Evolutionary conservation across 2,888 invertebrate species (phyloP).

Genomic region (Eristalinus aeneus): DNA sequence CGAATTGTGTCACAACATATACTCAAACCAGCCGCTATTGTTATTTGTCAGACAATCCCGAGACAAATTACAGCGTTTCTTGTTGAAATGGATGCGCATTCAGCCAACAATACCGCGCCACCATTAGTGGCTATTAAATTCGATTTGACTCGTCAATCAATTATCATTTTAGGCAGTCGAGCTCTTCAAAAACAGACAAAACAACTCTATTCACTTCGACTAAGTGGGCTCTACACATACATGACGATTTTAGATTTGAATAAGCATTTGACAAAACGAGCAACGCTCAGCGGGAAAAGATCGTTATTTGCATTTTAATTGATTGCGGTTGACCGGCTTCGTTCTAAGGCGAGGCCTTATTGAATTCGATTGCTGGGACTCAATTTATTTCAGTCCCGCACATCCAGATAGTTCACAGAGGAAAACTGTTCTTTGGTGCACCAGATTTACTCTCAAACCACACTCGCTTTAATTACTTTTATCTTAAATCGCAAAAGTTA

Average conservation of each 20-base stretch:
- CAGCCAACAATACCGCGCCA: slow-evolving; percentile 7
- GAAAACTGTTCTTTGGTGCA: not conserved
- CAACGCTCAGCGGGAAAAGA: not conserved
- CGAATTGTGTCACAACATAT: not conserved
- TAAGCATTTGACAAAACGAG: slow-evolving; percentile 17
- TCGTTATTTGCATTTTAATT: slow-evolving; percentile 55
- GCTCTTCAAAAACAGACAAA: slow-evolving; percentile 12
- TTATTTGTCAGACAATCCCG: not conserved
- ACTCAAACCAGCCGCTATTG: not conserved
- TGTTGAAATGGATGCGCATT: not conserved
- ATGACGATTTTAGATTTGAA: slow-evolving; percentile 11
- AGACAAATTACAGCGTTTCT: not conserved
- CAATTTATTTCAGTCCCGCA: slow-evolving; percentile 46
- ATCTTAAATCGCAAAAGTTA: slow-evolving; percentile 4
- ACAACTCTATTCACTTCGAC: not conserved
- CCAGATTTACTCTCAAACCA: not conserved
- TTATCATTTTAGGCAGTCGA: slow-evolving; percentile 42
- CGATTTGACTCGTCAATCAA: slow-evolving; percentile 48
- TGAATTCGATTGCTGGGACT: slow-evolving; percentile 50
- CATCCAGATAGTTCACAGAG: not conserved
- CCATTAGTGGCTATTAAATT: slow-evolving; percentile 23
- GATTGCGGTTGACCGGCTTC: slow-evolving; percentile 40
- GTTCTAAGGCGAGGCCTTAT: slow-evolving; percentile 54
- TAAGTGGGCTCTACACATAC: not conserved
- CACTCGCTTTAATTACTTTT: slow-evolving; percentile 9